phyloP scores from a whole-genome alignment of 2,888 invertebrate genomes.

The Laothoe populi region DNA sequence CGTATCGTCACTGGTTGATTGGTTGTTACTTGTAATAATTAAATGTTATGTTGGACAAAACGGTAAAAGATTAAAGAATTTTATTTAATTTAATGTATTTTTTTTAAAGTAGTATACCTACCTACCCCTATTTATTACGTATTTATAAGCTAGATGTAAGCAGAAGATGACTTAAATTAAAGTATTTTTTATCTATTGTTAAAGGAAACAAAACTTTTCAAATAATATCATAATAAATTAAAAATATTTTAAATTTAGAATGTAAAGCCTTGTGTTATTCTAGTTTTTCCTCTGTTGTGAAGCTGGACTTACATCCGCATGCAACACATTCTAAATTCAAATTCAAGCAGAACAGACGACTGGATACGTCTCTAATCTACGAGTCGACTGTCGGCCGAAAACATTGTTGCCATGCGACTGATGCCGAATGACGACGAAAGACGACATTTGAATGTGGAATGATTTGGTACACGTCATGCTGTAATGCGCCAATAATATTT shows the following conservation, averaged over 20 bases:
- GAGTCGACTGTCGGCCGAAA: constrained; percentile 13
- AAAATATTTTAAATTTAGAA: too few species aligned
- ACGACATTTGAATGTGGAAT: constrained; percentile 57
- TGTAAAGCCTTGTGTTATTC: too few species aligned
- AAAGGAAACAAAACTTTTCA: too few species aligned
- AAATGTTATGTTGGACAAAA: not conserved
- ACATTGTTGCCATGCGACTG: constrained; percentile 13
- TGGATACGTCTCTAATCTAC: constrained; percentile 41
- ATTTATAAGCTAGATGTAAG: too few species aligned
- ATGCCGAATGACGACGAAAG: constrained; percentile 47
- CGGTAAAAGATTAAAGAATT: not conserved
- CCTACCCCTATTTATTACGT: too few species aligned
- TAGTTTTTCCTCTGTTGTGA: not conserved
- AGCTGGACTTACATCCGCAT: not conserved
- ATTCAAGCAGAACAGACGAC: constrained; percentile 29
- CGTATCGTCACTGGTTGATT: constrained; percentile 28
- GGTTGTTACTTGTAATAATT: not conserved
- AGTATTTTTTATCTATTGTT: too few species aligned
- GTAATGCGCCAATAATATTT: constrained; percentile 36
- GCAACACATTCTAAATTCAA: constrained; percentile 30
- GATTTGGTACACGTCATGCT: constrained; percentile 40
- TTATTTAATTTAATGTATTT: not conserved
- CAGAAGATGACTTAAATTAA: too few species aligned
- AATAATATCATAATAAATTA: too few species aligned
- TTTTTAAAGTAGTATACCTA: too few species aligned